These are phyloP conservation scores for Sitta carolinensis DNA, from an alignment of 2,797 vertebrate species.

Conservation along the genomic window DNA sequence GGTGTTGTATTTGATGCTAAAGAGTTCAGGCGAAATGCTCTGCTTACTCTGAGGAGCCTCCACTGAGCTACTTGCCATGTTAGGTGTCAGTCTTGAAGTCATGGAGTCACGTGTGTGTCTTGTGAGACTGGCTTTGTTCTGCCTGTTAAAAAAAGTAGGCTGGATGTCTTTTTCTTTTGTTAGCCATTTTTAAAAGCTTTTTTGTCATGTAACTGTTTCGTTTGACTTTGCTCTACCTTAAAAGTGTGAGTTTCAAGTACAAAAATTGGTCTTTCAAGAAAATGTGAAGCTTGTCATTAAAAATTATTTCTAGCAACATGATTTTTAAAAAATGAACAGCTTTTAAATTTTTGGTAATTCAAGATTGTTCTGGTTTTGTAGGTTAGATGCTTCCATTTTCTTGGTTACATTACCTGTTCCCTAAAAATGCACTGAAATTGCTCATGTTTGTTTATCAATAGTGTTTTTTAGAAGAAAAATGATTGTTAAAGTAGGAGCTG, in stretches of 20 bases:
- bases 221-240: background rate
- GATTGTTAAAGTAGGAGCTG: background rate
- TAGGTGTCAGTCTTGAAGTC: conserved; percentile 22
- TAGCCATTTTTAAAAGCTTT: background rate
- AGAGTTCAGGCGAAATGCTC: background rate
- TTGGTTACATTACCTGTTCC: background rate
- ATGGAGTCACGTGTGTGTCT: conserved; percentile 23
- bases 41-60: conserved; percentile 44
- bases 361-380: background rate
- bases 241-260: background rate
- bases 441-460: background rate
- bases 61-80: conserved; percentile 51
- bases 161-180: conserved; percentile 8
- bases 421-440: background rate
- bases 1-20: background rate
- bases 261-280: background rate
- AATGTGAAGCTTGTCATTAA: background rate
- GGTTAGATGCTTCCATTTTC: conserved; percentile 4
- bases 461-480: background rate
- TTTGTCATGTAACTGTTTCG: background rate
- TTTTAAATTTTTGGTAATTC: background rate
- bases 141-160: background rate
- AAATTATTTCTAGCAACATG: background rate
- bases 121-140: conserved; percentile 40
- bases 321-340: background rate